Base-by-base conservation (phyloP, 2,888 invertebrate species). In the Acanthosoma haemorrhoidale region DNA sequence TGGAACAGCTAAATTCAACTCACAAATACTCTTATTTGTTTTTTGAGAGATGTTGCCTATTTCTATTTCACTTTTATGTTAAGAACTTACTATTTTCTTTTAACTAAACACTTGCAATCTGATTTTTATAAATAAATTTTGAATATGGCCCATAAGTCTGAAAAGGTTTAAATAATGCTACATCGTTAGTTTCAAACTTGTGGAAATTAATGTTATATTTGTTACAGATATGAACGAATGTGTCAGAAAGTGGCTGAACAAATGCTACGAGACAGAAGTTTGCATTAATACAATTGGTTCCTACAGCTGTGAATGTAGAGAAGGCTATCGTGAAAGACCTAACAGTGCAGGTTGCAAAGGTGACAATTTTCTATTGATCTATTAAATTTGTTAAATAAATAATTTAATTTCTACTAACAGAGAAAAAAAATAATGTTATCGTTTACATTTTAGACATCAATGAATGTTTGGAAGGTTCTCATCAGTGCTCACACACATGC, bases 221-320 rank as follows among this genome's bases (percentile, higher is more conserved):
- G n/a, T 76, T 76, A 0, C 78, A 87, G 88, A 87, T 77, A 81
- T 87, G 34, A 85, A 88, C 79, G 87, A 87, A 77, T 87, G 87
- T 74, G 51, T 76, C 18, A 76, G 76, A 74, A 79, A 74, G 75
- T 76, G 75, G 81, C 81, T 76, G 74, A 81, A 78, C 75, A 77
- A 78, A 63, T 88, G 87, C 76, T 84, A 84, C 75, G 79, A 81
- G 75, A 84, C 84, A 34, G 83, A 82, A 78, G 78, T 79, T 72
- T 88, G 88, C 77, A 83, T 80, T 74, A 88, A 88, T 79, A 79
- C 82, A 0, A 78, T 80, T 58, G 87, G 87, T 34, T 84, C 82
- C 1, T 87, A 86, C 78, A 81, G 82, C 73, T 88, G 88, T 78
- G 78, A 82, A 38, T 88, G 88, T 76, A 79, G 82, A 1, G 78